phyloP scores from a whole-genome alignment of 2,888 invertebrate genomes.

The Mimachlamys varia region DNA sequence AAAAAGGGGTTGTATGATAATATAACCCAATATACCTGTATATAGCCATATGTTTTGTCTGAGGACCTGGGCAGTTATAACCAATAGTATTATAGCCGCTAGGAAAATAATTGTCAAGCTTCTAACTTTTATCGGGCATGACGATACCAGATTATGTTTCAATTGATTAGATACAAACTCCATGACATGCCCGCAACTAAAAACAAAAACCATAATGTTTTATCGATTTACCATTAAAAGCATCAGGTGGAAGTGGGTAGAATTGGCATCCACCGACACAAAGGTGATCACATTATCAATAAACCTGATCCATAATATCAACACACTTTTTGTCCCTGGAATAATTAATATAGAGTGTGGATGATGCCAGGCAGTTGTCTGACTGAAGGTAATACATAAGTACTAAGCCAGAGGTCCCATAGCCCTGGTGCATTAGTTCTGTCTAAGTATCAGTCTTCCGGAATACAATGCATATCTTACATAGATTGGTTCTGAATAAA shows the following conservation, averaged over 20 bases:
- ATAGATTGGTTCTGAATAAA: too few species aligned
- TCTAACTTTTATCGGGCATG: constrained; percentile 9
- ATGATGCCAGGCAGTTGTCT: neutral
- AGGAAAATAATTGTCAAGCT: neutral
- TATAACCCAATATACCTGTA: too few species aligned
- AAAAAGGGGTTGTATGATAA: too few species aligned
- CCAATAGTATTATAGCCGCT: neutral
- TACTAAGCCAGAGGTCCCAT: neutral
- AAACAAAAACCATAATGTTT: neutral
- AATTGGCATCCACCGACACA: neutral
- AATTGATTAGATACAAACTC: constrained; percentile 4
- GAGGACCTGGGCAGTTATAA: too few species aligned
- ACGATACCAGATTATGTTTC: neutral
- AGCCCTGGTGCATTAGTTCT: neutral
- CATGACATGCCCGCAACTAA: neutral
- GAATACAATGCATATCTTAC: too few species aligned
- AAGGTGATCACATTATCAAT: constrained; percentile 14
- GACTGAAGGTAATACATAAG: neutral
- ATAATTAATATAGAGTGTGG: constrained; percentile 1
- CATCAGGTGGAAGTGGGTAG: neutral
- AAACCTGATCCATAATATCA: neutral
- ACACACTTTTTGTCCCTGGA: neutral
- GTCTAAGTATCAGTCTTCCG: neutral
- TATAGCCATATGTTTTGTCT: too few species aligned
- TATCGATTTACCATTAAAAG: neutral